Evolutionary conservation across 2,888 invertebrate species (phyloP), one percentile per base, ranked within the genome.

Genomic region (Eulithis prunata): DNA sequence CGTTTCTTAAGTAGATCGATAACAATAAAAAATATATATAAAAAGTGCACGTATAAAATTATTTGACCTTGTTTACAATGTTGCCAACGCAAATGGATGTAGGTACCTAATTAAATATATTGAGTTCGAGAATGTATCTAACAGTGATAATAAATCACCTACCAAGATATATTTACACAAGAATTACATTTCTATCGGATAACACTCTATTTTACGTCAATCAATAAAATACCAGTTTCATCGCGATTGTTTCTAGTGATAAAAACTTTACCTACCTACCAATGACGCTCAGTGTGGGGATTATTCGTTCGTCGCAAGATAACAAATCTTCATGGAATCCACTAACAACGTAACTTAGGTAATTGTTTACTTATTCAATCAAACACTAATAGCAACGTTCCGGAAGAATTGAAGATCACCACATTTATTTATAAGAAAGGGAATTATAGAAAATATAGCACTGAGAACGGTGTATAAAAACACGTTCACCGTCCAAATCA

Each of bases 301-400:
- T 56, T 61, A 62, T 62, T 57, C 62, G 58, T 70, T 64, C 41
- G 32, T 21, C 53, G 32, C 43, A 61, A 59, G 68, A 71, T 65
- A 68, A 65, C 63, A 64, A 62, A 64, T 66, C 46, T 68, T 70
- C 53, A 62, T 57, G 47, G 61, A 64, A 69, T 12, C 36, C 66
- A 71, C 71, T 66, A 55, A 69, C 62, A 55, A 69, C 62, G 51
- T 60, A 32, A 32, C 32, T 4, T 32, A n/a, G n/a, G n/a, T n/a
- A 32, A 4, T 32, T 6, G 32, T 32, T 54, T 59, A 36, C 51
- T 66, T 45, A 41, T 8, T 32, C 32, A 4, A 32, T 83, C 77
- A 87, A 62, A 81, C 83, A 80, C 87, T 86, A 69, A 88, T 86
- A 66, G 83, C 71, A 75, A 83, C 73, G 77, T 86, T 84, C 60